Percentiles rank a stretch among this genome's conserved stretches.
phyloP scores from a whole-genome alignment of 1,140 invertebrate genomes.

The Drosophila sp. region DNA sequence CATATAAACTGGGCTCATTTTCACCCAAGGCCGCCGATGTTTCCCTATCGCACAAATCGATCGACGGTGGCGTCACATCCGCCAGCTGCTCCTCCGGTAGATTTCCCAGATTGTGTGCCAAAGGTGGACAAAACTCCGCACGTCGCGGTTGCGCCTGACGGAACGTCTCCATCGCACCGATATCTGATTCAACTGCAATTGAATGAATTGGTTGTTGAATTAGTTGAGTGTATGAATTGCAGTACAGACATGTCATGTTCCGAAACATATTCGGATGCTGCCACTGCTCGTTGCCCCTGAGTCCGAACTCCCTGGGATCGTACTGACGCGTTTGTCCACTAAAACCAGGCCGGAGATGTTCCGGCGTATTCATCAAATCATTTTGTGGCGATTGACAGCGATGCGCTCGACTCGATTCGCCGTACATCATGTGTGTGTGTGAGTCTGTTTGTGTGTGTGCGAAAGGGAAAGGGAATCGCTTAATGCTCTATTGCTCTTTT shows the following conservation, averaged over 20 bases:
- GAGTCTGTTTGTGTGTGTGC: not conserved
- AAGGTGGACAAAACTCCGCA: not conserved
- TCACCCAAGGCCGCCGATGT: not conserved
- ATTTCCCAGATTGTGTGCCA: slow-evolving; percentile 35
- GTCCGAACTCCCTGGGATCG: slow-evolving; percentile 51
- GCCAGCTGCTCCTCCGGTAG: slow-evolving; percentile 41
- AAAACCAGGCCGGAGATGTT: slow-evolving; percentile 47
- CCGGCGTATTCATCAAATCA: slow-evolving; percentile 45
- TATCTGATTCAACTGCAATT: slow-evolving; percentile 44
- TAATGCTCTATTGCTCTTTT: slow-evolving; percentile 15
- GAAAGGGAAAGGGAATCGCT: not conserved
- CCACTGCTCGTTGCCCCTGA: slow-evolving; percentile 54
- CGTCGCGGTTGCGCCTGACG: slow-evolving; percentile 26
- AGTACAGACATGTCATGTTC: slow-evolving; percentile 45
- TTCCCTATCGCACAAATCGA: not conserved
- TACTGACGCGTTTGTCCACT: slow-evolving; percentile 36
- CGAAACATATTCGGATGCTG: slow-evolving; percentile 52
- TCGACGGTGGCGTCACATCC: slow-evolving; percentile 38
- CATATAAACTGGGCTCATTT: slow-evolving; percentile 8
- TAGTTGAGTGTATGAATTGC: not conserved
- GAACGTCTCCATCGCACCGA: slow-evolving; percentile 19
- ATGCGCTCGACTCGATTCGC: slow-evolving; percentile 4
- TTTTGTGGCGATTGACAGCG: slow-evolving; percentile 1
- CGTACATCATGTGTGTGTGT: not conserved
- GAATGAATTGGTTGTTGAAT: not conserved